These are phyloP conservation scores for Macrobrachium rosenbergii DNA, from an alignment of 1,140 invertebrate species.

Conservation along the genomic window DNA sequence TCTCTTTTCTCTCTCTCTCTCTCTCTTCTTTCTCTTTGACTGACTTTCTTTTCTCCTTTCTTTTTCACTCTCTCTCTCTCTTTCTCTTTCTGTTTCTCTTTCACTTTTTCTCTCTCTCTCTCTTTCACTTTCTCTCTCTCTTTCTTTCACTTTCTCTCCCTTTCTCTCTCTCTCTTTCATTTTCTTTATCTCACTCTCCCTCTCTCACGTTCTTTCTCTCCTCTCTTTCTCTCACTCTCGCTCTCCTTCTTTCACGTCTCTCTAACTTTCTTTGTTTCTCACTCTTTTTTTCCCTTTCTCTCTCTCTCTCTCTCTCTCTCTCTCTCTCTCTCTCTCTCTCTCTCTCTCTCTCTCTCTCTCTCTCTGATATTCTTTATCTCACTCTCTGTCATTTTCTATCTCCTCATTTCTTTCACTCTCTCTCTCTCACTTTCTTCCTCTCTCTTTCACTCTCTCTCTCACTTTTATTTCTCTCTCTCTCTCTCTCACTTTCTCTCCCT, in stretches of 20 bases:
- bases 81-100: not conserved
- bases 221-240: not conserved
- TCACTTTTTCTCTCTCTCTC: too few species aligned
- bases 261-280: too few species aligned
- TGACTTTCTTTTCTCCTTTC: not conserved
- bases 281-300: too few species aligned
- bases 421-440: not conserved
- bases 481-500: not conserved
- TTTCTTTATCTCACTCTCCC: not conserved
- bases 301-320: too few species aligned
- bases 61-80: not conserved
- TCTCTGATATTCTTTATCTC: too few species aligned
- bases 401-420: not conserved
- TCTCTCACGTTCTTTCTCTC: not conserved
- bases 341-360: not conserved
- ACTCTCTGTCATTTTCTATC: not conserved
- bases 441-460: not conserved
- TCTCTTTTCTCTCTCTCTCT: not conserved
- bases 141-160: too few species aligned
- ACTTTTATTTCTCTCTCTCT: not conserved
- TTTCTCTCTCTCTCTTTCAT: not conserved
- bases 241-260: not conserved
- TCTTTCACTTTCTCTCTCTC: not conserved
- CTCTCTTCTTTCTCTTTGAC: not conserved
- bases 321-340: not conserved